Base-by-base conservation (phyloP, 1,140 invertebrate species). In the Pogonomyrmex barbatus region DNA sequence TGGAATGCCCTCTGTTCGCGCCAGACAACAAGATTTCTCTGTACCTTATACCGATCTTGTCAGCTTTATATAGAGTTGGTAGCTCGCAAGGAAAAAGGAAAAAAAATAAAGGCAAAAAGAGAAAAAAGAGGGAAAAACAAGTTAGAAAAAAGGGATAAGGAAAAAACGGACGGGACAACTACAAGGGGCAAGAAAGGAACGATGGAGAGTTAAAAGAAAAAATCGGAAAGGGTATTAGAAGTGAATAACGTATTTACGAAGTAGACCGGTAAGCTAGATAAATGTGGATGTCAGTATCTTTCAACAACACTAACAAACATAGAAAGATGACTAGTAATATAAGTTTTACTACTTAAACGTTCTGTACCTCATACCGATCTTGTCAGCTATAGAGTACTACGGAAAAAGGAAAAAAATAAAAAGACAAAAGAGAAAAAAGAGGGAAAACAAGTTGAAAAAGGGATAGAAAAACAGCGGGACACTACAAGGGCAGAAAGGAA, bases 1-100 rank as follows among this genome's bases (percentile, higher is more conserved):
- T 89, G 88, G 89, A 91, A 92, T 91, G 91, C 86, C 75, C 76
- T 58, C 78, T 78, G 82, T 87, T 92, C 89, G 85, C 68, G 89
- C 90, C 85, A 81, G 85, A 89, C 88, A 92, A 90, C 86, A 79
- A 89, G 89, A 91, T 91, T 91, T 91, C 89, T 87, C 87, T 77
- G 77, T 90, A 89, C 85, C 73, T 87, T 89, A 84, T 79, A 84
- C 73, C 73, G 75, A 82, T 79, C 88, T 87, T 76, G 85, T 78
- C 85, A 70, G 88, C 73, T 81, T 83, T 87, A 87, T 85, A 76
- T 85, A 76, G 75, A 65, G 79, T 86, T 86, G 85, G 39, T 85
- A 33, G 78, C 24, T 63, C 58, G 68, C 39, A 58, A 30, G 67
- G 63, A 73, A 82, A 86, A 24, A 45, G 67, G 77, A 50, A 73